Evolutionary conservation across 2,888 invertebrate species (phyloP).

Genomic region (Pristionchus exspectatus): DNA sequence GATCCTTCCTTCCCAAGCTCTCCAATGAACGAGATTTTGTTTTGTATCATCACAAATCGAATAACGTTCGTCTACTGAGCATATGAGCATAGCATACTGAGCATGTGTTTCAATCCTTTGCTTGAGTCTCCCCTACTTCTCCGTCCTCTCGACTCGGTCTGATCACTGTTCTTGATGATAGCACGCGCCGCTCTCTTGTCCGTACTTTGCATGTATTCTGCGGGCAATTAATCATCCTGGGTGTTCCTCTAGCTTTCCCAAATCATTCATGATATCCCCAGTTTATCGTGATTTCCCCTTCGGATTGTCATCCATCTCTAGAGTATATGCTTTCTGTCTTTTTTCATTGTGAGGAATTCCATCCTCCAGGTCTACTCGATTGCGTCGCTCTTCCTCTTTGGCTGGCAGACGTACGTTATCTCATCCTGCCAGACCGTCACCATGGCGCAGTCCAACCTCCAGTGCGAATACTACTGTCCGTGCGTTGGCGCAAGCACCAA

Average conservation of each 20-base stretch:
- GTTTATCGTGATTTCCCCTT: too few species aligned
- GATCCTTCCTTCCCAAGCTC: neutral
- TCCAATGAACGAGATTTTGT: neutral
- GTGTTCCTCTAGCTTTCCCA: too few species aligned
- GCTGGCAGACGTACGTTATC: conserved; percentile 77
- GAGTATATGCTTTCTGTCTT: neutral
- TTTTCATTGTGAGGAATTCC: neutral
- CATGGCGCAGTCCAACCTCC: conserved; percentile 76
- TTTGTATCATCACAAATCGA: neutral
- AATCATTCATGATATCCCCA: too few species aligned
- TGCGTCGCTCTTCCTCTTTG: conserved; percentile 74
- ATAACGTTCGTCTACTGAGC: neutral
- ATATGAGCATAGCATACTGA: too few species aligned
- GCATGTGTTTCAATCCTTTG: neutral
- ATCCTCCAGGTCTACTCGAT: conserved; percentile 72
- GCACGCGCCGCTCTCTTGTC: conserved; percentile 21
- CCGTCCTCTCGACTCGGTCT: conserved; percentile 50
- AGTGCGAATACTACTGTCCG: conserved; percentile 77
- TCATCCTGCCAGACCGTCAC: conserved; percentile 74
- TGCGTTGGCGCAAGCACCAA: conserved; percentile 77
- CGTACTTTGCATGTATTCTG: neutral
- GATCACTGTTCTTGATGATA: conserved; percentile 43
- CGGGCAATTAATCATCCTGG: neutral
- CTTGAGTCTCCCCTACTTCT: neutral
- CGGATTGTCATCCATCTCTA: too few species aligned